Base-by-base conservation (phyloP, 2,888 invertebrate species). In the Leptogaster cylindrica region DNA sequence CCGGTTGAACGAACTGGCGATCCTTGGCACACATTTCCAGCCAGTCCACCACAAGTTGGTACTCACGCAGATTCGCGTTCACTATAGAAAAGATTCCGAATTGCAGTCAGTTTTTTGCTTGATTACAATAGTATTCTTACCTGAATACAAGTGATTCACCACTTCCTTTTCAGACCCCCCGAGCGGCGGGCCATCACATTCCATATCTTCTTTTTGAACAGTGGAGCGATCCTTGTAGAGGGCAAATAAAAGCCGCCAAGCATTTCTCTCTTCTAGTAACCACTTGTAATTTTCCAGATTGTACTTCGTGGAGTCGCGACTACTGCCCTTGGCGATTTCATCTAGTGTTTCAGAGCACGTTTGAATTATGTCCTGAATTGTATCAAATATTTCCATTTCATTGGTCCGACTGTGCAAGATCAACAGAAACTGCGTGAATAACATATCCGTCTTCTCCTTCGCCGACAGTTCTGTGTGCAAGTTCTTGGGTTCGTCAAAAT, bases 21-120 rank as follows among this genome's bases (percentile, higher is more conserved):
- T 88, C 88, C 5, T 84, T 80, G 14, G 93, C 90, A 77, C 90
- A 91, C 36, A 88, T 86, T 80, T 97, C 97, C 63, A 97, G 79
- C 97, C 97, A 97, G 79, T 96, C 96, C 20, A 96, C 89, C 39
- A 97, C 88, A 51, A 95, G 78, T 79, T 97, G 93, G 75, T 89
- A 87, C 76, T 91, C 87, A 28, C 91, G 81, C 27, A 87, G 74
- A 67, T 85, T 86, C 0, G 85, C 79, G 74, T 87, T 85, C 65
- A 81, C 81, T 79, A 79, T 28, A 69, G 66, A 82, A 83, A 68
- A 83, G n/a, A n/a, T n/a, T n/a, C n/a, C n/a, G n/a, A n/a, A n/a
- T n/a, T n/a, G n/a, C n/a, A n/a, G n/a, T n/a, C n/a, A n/a, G n/a
- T 25, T 16, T 12, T 33, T 66, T 20, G 36, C 23, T 14, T 36